Evolutionary conservation across 1,140 invertebrate genomes (phyloP).

Genomic region (Mesaphorura yosii): DNA sequence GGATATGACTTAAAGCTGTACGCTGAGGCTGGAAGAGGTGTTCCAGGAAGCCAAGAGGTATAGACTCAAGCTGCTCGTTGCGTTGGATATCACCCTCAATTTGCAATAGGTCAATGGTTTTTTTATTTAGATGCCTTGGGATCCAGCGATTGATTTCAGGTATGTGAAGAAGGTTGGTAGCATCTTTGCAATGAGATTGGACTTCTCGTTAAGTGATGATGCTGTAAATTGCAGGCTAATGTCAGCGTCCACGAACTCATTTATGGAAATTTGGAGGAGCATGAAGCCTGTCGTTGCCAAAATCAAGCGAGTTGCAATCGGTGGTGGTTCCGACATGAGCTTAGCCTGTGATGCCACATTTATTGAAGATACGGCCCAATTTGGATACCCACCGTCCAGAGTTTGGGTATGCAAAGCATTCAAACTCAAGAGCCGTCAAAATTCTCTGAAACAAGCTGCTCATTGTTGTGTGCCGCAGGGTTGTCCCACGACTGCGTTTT

Average conservation of each 20-base stretch:
- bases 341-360: slow-evolving; percentile 31
- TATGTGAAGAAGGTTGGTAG: background rate
- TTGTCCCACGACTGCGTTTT: slow-evolving; percentile 30
- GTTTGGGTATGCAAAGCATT: background rate
- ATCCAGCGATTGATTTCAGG: slow-evolving; percentile 26
- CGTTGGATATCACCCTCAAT: background rate
- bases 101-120: background rate
- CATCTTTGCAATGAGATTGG: background rate
- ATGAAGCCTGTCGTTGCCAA: slow-evolving; percentile 30
- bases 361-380: slow-evolving; percentile 24
- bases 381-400: slow-evolving; percentile 31
- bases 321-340: slow-evolving; percentile 32
- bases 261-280: slow-evolving; percentile 32
- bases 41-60: slow-evolving; percentile 22
- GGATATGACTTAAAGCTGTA: slow-evolving; percentile 31
- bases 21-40: slow-evolving; percentile 23
- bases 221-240: slow-evolving; percentile 19
- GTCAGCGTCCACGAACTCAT: slow-evolving; percentile 17
- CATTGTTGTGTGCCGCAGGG: too few species aligned
- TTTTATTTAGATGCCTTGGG: slow-evolving; percentile 33
- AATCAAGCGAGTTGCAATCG: slow-evolving; percentile 30
- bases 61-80: too few species aligned
- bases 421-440: too few species aligned
- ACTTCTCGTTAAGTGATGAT: background rate
- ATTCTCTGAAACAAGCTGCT: too few species aligned